Conservation (phyloP, 2,113 vertebrate species). For the Nerophis ophidion region DNA sequence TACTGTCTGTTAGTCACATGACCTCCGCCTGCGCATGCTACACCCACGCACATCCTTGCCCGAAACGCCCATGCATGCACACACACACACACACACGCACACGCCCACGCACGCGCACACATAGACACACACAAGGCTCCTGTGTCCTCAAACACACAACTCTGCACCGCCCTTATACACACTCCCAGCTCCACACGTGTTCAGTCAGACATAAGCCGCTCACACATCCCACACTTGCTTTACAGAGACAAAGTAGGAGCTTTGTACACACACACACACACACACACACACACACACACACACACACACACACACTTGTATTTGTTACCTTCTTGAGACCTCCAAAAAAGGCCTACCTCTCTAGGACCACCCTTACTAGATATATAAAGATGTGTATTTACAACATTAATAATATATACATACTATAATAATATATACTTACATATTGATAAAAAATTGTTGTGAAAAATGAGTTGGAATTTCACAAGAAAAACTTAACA, state of each 20-base stretch:
- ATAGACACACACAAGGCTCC: neutral
- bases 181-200: conserved; percentile 55
- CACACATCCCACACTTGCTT: conserved; percentile 66
- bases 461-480: too few relatives aligned
- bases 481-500: too few relatives aligned
- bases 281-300: conserved; percentile 8
- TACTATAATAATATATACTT: too few relatives aligned
- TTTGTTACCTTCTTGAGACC: too few relatives aligned
- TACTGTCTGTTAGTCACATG: conserved; percentile 65
- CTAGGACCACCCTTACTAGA: too few relatives aligned
- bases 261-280: conserved; percentile 37
- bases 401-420: too few relatives aligned
- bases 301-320: too few relatives aligned
- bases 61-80: conserved; percentile 66
- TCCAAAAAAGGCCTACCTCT: too few relatives aligned
- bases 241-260: conserved; percentile 61
- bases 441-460: too few relatives aligned
- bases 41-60: conserved; percentile 67
- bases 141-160: conserved; percentile 50
- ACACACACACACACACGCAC: conserved; percentile 11
- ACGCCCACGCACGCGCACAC: too few relatives aligned
- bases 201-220: conserved; percentile 70
- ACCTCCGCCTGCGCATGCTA: conserved; percentile 58
- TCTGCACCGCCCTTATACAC: conserved; percentile 60
- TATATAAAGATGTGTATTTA: too few relatives aligned